These are phyloP conservation scores for Protosalanx chinensis DNA, from an alignment of 2,797 vertebrate genomes.

Conservation along the genomic window DNA sequence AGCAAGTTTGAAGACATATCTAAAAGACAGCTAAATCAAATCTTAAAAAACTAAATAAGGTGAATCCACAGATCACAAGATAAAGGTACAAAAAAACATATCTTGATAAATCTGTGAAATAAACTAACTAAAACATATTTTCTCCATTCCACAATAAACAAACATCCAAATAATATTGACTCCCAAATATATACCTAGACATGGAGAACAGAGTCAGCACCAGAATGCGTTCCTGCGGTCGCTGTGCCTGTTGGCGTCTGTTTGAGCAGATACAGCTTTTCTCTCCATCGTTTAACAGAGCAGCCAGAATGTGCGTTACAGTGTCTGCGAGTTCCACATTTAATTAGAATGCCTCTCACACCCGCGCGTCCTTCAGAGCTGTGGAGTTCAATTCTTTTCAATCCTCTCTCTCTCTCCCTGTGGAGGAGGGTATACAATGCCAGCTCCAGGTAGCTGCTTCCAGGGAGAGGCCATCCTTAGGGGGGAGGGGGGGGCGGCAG, in stretches of 20 bases:
- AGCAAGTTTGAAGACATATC: too few relatives aligned
- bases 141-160: background rate
- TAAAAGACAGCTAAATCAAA: too few relatives aligned
- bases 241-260: too few relatives aligned
- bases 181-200: background rate
- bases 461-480: constrained; percentile 51
- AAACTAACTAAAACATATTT: background rate
- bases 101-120: background rate
- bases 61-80: background rate
- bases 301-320: too few relatives aligned
- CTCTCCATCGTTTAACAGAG: too few relatives aligned
- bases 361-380: constrained; percentile 36
- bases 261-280: too few relatives aligned
- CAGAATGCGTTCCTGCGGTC: too few relatives aligned
- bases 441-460: constrained; percentile 62
- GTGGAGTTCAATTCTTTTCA: constrained; percentile 31
- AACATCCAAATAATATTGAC: constrained; percentile 34
- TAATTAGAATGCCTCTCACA: constrained; percentile 37
- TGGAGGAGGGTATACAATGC: constrained; percentile 58
- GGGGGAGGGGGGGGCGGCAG: constrained; percentile 29
- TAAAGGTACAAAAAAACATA: background rate
- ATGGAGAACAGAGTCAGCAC: too few relatives aligned
- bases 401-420: constrained; percentile 55
- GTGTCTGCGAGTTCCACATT: constrained; percentile 20
- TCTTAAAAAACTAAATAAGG: too few relatives aligned